Base-by-base conservation (phyloP, 1,140 invertebrate species). In the Cotesia typhae region DNA sequence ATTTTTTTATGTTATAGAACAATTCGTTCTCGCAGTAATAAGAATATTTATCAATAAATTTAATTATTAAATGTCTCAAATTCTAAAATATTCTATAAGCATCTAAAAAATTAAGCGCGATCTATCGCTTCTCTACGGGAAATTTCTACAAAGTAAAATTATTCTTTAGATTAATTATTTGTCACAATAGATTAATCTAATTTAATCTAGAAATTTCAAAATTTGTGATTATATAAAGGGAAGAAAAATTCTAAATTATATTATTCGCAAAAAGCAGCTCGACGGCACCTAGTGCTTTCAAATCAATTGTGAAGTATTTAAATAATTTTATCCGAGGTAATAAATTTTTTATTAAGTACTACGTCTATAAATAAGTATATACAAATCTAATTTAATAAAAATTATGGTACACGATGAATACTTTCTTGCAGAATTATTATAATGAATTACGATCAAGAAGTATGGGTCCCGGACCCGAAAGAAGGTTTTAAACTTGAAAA, bases 401-500 rank as follows among this genome's bases (percentile, higher is more conserved):
- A 2, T 28, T 1, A 28, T 28, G 28, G 28, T 28, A 28, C 1
- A 28, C 2, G 1, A 28, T 28, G 1, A 28, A 28, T 37, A 64
- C 67, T 17, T 72, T 14, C 12, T 80, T 79, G 4, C 72, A 78
- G 74, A 57, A 52, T 36, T 9, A 52, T 51, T 35, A 72, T 84
- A 80, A 92, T 93, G 89, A 92, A 94, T 83, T 28, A 28, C 28
- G 92, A 92, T 81, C 93, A 94, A 83, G 90, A 94, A 80, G 96
- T 99, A 64, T 99, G 97, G 97, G 95, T 95, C 73, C 91, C 96
- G 38, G 95, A 99, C 88, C 89, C 92, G 53, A 89, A 88, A 36
- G 93, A 98, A 75, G 97, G 97, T 35, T 99, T 96, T 88, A 91
- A 96, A 74, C 89, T 95, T 0, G 91, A 91, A 51, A 94, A 99